phyloP scores from a whole-genome alignment of 2,113 vertebrate genomes.

The Indri indri region DNA sequence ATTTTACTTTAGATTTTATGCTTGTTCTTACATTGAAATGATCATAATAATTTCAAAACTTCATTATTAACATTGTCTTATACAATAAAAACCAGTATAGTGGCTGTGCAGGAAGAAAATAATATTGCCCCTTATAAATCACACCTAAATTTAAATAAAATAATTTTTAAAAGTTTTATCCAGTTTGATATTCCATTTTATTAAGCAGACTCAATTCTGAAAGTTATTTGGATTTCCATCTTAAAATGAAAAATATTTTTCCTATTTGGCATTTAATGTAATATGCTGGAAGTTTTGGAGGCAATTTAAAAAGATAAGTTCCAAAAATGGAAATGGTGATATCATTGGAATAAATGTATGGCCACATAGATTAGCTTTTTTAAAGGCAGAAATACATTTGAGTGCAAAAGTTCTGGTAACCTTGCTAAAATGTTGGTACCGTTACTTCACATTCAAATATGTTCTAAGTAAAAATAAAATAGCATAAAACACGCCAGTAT shows the following conservation, averaged over 20 bases:
- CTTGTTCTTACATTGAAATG: background rate
- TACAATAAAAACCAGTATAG: background rate
- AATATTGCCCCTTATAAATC: background rate
- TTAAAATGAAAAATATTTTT: constrained; percentile 40
- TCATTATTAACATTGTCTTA: background rate
- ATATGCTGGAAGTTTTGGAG: background rate
- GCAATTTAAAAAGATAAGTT: constrained; percentile 45
- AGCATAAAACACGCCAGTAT: background rate
- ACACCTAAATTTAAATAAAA: background rate
- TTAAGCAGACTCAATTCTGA: background rate
- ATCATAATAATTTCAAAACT: background rate
- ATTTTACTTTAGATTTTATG: background rate
- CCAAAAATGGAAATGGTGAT: background rate
- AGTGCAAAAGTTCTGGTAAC: background rate
- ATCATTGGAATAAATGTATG: background rate
- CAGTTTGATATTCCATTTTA: background rate
- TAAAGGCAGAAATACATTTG: constrained; percentile 1
- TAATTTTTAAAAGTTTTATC: background rate
- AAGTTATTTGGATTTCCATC: constrained; percentile 47
- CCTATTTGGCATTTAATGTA: constrained; percentile 22
- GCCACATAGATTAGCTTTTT: background rate
- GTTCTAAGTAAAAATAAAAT: constrained; percentile 17
- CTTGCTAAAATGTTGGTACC: background rate
- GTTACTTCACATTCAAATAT: background rate
- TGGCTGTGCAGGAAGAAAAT: background rate